Conservation (phyloP, 1,140 invertebrate genomes). For the Scaptomyza montana region DNA sequence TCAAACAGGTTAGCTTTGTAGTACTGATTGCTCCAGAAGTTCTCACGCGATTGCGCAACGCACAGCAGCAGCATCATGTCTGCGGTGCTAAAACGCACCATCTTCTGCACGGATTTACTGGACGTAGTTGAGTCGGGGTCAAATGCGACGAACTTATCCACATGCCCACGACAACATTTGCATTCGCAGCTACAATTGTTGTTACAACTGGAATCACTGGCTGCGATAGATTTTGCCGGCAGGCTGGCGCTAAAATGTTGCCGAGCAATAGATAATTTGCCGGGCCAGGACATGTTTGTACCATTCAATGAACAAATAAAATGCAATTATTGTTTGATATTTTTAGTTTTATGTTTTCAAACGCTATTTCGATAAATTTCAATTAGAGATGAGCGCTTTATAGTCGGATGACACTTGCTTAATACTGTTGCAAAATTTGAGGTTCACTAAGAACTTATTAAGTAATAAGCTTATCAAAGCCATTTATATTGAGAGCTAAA, state of each 20-base stretch:
- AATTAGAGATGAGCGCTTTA: neutral
- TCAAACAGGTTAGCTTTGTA: constrained; percentile 28
- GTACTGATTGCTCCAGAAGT: constrained; percentile 53
- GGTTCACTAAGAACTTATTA: too few relatives aligned
- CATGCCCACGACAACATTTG: constrained; percentile 40
- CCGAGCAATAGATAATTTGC: constrained; percentile 30
- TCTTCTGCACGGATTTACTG: constrained; percentile 39
- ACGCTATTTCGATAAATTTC: neutral
- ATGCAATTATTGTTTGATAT: neutral
- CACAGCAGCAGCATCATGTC: constrained; percentile 42
- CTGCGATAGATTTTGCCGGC: neutral
- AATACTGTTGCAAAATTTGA: neutral
- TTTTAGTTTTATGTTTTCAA: neutral
- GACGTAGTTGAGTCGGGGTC: neutral
- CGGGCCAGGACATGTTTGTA: constrained; percentile 41
- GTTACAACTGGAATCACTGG: constrained; percentile 4
- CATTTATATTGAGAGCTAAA: too few relatives aligned
- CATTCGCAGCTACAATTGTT: constrained; percentile 33
- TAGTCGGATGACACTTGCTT: constrained; percentile 6
- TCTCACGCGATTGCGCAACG: constrained; percentile 22
- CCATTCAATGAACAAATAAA: neutral
- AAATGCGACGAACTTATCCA: constrained; percentile 50
- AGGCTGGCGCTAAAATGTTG: constrained; percentile 40
- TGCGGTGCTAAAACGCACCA: constrained; percentile 40
- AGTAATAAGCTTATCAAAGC: too few relatives aligned